Evolutionary conservation across 2,888 invertebrate genomes (phyloP), one percentile per base, ranked within the genome.

Genomic region (Oscheius sp.): DNA sequence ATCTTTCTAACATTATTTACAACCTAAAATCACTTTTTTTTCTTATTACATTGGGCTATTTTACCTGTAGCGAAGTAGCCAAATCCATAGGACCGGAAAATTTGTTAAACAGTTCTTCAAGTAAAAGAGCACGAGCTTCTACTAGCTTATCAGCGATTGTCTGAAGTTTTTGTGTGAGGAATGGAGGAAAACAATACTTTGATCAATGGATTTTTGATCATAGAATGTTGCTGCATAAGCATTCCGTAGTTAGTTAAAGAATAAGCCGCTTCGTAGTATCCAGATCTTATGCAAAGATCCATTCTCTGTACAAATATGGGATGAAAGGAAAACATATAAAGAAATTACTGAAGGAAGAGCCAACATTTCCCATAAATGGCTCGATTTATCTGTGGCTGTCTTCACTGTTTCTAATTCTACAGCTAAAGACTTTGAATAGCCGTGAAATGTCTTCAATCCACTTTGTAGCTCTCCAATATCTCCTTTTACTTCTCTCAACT

Each of bases 1-100:
- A 85, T 85, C 69, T 85, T 84, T 23, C 85, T 74, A 39, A 85
- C 85, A 70, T 84, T 85, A 70, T 84, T 85, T 12, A 85, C 76
- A 12, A 79, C 73, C 74, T 73, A 20, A 10, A 46, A 55, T 29
- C n/a, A n/a, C n/a, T n/a, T n/a, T n/a, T n/a, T n/a, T n/a, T n/a
- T n/a, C n/a, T n/a, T n/a, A n/a, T n/a, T n/a, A n/a, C n/a, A n/a
- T n/a, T n/a, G n/a, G n/a, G n/a, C n/a, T n/a, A n/a, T 55, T 8
- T 20, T 39, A 83, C 82, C 70, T 85, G 82, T 39, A 85, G 82
- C 15, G 81, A 78, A 17, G 78, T 76, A 3, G 85, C 81, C 12
- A 85, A 73, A 71, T 85, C 85, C 25, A 85, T 73, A 1, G 85
- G 85, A 29, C 85, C 79, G 8, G 82, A 74, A 61, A 85, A 85